A percentile compares a stretch with the other conserved stretches of the same genome.
Evolutionary conservation across 1,140 invertebrate genomes (phyloP).

Genomic region (Drusus annulatus): DNA sequence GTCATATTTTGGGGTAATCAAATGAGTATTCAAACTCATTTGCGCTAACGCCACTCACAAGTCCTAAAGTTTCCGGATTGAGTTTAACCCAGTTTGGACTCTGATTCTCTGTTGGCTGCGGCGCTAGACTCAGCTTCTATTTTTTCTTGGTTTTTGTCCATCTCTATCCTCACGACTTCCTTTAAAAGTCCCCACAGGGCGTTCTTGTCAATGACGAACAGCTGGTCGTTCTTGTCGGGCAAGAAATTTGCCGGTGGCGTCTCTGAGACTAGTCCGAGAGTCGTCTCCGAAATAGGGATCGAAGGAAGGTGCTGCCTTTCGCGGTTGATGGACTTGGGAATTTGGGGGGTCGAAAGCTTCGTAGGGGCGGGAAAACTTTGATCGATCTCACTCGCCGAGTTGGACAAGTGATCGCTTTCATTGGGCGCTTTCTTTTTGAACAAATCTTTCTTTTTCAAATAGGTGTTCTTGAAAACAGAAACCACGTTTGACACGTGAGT

Average conservation of each 20-base stretch:
- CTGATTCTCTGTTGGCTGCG: conserved; percentile 21
- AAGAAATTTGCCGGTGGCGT: conserved; percentile 63
- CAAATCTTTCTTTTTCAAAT: conserved; percentile 19
- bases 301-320: conserved; percentile 71
- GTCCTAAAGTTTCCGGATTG: too few relatives aligned
- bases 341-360: conserved; percentile 59
- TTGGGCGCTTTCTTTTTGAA: background rate
- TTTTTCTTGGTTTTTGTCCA: conserved; percentile 58
- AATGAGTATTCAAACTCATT: too few relatives aligned
- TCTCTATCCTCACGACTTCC: conserved; percentile 66
- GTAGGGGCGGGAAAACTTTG: background rate
- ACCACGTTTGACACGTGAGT: background rate
- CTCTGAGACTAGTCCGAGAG: conserved; percentile 59
- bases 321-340: conserved; percentile 71
- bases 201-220: conserved; percentile 73
- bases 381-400: background rate
- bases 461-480: background rate
- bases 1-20: too few relatives aligned
- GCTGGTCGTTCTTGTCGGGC: conserved; percentile 71
- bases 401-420: background rate
- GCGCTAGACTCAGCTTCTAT: conserved; percentile 44
- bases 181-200: conserved; percentile 74
- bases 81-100: conserved; percentile 6
- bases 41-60: too few relatives aligned
- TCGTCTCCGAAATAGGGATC: conserved; percentile 68